Evolutionary conservation across 1,140 invertebrate species (phyloP).

Genomic region (Drosophila prosaltans): DNA sequence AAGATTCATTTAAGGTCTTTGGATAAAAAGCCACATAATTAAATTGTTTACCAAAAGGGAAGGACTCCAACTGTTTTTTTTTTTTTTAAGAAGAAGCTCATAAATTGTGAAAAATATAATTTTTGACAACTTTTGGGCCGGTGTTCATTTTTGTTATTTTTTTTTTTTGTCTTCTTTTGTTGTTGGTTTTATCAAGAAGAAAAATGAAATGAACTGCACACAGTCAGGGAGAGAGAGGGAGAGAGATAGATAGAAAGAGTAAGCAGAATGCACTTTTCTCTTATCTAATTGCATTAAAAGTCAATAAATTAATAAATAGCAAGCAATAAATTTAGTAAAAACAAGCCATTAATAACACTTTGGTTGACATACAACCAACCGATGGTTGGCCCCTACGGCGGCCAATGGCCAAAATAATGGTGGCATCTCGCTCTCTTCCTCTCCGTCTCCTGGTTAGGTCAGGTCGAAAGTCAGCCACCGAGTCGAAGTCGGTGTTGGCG

Average conservation of each 20-base stretch:
- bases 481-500: slow-evolving; percentile 53
- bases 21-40: background rate
- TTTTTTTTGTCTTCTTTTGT: background rate
- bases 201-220: slow-evolving; percentile 50
- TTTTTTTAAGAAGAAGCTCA: background rate
- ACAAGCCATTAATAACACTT: slow-evolving; percentile 81
- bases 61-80: background rate
- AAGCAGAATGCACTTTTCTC: slow-evolving; percentile 64
- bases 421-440: background rate
- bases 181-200: slow-evolving; percentile 43
- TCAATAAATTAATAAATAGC: slow-evolving; percentile 80
- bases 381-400: slow-evolving; percentile 31
- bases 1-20: too few species aligned
- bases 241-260: slow-evolving; percentile 43
- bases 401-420: slow-evolving; percentile 16
- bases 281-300: slow-evolving; percentile 81
- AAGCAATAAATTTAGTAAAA: slow-evolving; percentile 82
- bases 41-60: background rate
- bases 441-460: slow-evolving; percentile 43
- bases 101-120: background rate
- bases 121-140: background rate
- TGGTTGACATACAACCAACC: slow-evolving; percentile 62
- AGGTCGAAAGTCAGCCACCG: slow-evolving; percentile 43
- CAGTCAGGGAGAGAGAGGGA: slow-evolving; percentile 16
- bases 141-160: background rate